phyloP scores from a whole-genome alignment of 2,888 invertebrate species.

The Auanema freiburgensis region DNA sequence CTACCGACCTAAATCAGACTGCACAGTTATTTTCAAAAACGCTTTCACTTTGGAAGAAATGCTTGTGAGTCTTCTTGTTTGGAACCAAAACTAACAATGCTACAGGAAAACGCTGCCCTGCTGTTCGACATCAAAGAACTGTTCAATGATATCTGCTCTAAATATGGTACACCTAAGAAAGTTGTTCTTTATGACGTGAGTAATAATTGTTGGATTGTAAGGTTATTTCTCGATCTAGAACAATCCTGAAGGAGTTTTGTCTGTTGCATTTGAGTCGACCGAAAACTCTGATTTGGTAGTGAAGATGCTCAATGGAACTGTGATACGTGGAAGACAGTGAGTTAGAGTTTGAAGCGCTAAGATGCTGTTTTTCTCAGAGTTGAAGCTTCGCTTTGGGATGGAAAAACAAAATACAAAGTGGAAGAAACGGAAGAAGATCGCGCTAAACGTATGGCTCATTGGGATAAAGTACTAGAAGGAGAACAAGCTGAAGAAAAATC shows the following conservation, averaged over 20 bases:
- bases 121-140: constrained; percentile 89
- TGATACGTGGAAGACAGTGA: constrained; percentile 78
- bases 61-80: constrained; percentile 68
- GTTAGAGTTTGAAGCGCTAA: not conserved
- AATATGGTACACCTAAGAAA: constrained; percentile 88
- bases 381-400: constrained; percentile 89
- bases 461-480: constrained; percentile 68
- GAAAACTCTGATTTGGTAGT: constrained; percentile 90
- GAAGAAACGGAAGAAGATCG: constrained; percentile 87
- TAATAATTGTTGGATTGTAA: constrained; percentile 38
- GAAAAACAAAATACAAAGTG: constrained; percentile 86
- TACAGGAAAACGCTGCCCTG: constrained; percentile 78
- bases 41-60: constrained; percentile 86
- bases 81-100: not conserved
- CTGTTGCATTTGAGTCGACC: constrained; percentile 84
- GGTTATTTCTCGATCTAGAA: constrained; percentile 66
- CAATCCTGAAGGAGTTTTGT: constrained; percentile 89
- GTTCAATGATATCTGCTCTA: constrained; percentile 82
- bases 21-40: constrained; percentile 88
- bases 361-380: too few relatives aligned
- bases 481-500: constrained; percentile 3
- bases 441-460: constrained; percentile 79
- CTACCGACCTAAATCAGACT: constrained; percentile 84
- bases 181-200: constrained; percentile 86
- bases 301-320: constrained; percentile 82